Evolutionary conservation across 2,888 invertebrate genomes (phyloP).

Genomic region (Parnassius glacialis): DNA sequence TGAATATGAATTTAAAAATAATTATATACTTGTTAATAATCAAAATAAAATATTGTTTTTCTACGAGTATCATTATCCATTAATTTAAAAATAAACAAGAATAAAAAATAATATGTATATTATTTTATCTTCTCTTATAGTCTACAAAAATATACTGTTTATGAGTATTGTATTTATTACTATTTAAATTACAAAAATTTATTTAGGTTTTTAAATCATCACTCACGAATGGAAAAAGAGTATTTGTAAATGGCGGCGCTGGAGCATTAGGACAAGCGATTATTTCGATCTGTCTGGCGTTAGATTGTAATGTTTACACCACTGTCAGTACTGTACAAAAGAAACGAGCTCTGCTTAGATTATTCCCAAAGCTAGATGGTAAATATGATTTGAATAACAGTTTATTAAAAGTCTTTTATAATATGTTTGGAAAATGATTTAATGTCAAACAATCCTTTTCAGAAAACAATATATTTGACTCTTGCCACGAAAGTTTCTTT

Average conservation of each 20-base stretch:
- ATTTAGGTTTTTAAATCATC: conserved; percentile 3
- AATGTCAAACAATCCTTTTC: neutral
- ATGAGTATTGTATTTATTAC: too few species aligned
- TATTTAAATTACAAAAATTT: neutral
- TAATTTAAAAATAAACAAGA: too few species aligned
- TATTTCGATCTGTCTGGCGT: conserved; percentile 7
- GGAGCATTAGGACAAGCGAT: conserved; percentile 13
- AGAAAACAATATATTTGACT: conserved; percentile 9
- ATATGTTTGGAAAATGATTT: neutral
- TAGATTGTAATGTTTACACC: neutral
- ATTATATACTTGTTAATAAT: too few species aligned
- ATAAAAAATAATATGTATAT: too few species aligned
- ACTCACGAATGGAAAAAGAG: neutral
- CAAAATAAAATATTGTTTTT: too few species aligned
- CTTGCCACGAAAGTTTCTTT: neutral
- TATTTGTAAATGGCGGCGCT: conserved; percentile 12
- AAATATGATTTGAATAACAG: neutral
- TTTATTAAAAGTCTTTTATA: too few species aligned
- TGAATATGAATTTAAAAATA: too few species aligned
- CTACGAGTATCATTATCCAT: too few species aligned
- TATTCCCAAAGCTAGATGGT: conserved; percentile 11
- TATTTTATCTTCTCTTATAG: too few species aligned
- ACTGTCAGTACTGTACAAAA: conserved; percentile 5
- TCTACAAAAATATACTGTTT: too few species aligned
- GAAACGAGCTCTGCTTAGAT: conserved; percentile 6